These are phyloP conservation scores for Syngnathus typhle DNA, from an alignment of 2,113 vertebrate genomes.

Conservation along the genomic window DNA sequence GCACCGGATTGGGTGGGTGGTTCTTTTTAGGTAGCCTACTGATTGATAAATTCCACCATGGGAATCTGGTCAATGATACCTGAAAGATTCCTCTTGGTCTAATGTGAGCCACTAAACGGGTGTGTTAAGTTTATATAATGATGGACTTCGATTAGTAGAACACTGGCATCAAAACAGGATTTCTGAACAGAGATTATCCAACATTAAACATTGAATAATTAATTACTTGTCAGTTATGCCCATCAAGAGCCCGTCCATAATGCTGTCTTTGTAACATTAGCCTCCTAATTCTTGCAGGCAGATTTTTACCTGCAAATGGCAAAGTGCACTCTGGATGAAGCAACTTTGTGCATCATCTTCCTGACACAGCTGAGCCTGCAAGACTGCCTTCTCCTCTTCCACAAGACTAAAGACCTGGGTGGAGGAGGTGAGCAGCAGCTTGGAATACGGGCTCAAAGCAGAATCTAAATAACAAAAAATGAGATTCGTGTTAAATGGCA, in stretches of 20 bases:
- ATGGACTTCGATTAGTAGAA: too few species aligned
- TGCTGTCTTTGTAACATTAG: too few species aligned
- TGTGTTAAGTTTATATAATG: too few species aligned
- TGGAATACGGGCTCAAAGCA: slow-evolving; percentile 81
- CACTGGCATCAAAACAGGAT: neutral
- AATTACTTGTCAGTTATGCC: neutral
- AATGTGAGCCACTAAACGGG: too few species aligned
- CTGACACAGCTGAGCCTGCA: slow-evolving; percentile 79
- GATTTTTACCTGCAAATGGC: slow-evolving; percentile 81
- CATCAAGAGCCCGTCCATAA: neutral
- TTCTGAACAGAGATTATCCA: too few species aligned
- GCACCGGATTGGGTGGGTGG: too few species aligned
- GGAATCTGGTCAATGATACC: too few species aligned
- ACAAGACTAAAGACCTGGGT: slow-evolving; percentile 82
- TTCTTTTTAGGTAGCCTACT: too few species aligned
- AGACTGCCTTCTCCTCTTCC: slow-evolving; percentile 76
- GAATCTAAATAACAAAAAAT: slow-evolving; percentile 50
- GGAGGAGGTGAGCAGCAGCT: slow-evolving; percentile 87
- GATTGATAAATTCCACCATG: too few species aligned
- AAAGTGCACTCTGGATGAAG: slow-evolving; percentile 91
- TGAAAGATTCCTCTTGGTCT: too few species aligned
- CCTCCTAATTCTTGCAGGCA: neutral
- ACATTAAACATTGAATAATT: neutral
- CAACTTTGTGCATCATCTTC: slow-evolving; percentile 83
- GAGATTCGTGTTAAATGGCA: neutral